These are phyloP conservation scores for Chloroclysta siterata DNA, from an alignment of 2,888 invertebrate species.

Conservation along the genomic window DNA sequence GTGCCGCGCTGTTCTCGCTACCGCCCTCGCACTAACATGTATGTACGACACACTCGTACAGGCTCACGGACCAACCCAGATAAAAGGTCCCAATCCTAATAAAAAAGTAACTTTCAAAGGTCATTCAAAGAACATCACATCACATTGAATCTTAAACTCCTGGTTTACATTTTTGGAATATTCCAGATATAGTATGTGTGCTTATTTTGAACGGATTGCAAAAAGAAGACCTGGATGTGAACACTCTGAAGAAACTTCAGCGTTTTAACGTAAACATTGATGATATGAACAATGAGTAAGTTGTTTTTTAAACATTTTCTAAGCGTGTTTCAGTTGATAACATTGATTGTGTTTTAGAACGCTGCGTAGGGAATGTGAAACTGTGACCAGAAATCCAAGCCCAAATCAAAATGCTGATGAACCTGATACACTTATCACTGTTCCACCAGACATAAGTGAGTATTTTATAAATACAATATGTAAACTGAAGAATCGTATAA, in stretches of 20 bases:
- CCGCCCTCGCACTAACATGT: slow-evolving; percentile 71
- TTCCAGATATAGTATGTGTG: slow-evolving; percentile 76
- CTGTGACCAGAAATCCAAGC: background rate
- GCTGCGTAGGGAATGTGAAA: slow-evolving; percentile 24
- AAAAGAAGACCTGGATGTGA: slow-evolving; percentile 71
- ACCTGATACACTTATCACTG: background rate
- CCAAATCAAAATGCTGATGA: background rate
- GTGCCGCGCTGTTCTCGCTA: slow-evolving; percentile 65
- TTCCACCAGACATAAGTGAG: slow-evolving; percentile 16
- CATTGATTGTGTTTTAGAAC: slow-evolving; percentile 19
- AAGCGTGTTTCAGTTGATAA: slow-evolving; percentile 10
- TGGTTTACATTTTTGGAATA: slow-evolving; percentile 14
- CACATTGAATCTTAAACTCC: background rate
- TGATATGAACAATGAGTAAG: slow-evolving; percentile 71
- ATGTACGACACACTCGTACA: slow-evolving; percentile 68
- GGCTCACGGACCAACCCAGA: slow-evolving; percentile 64
- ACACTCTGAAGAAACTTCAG: slow-evolving; percentile 63
- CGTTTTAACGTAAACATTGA: slow-evolving; percentile 69
- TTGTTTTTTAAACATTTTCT: slow-evolving; percentile 31
- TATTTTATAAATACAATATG: too few species aligned
- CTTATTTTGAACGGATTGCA: slow-evolving; percentile 73
- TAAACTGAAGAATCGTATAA: too few species aligned
- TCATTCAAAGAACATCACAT: slow-evolving; percentile 14
- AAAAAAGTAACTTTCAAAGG: slow-evolving; percentile 54
- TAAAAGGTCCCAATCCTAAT: slow-evolving; percentile 76